A percentile compares a stretch with the other conserved stretches of the same genome.
Evolutionary conservation across 1,140 invertebrate species (phyloP).

Genomic region (Rhagoletis zephyria): DNA sequence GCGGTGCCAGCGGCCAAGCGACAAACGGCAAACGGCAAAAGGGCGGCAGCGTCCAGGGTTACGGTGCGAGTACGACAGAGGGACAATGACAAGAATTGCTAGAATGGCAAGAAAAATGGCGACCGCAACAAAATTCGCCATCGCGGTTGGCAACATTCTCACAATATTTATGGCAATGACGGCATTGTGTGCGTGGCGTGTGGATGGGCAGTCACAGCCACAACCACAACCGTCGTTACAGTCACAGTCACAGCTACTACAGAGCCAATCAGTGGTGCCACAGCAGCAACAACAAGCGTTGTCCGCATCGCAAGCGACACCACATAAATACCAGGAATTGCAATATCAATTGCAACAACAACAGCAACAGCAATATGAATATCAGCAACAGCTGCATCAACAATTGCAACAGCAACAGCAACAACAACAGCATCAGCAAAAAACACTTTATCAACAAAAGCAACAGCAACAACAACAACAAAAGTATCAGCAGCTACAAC

Average conservation of each 20-base stretch:
- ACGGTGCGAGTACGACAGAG: neutral
- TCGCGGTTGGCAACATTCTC: constrained; percentile 38
- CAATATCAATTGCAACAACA: constrained; percentile 53
- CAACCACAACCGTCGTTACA: neutral
- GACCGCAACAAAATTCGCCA: constrained; percentile 43
- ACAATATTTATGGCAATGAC: constrained; percentile 46
- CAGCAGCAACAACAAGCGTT: neutral
- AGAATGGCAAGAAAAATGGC: constrained; percentile 49
- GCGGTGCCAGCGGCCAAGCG: neutral
- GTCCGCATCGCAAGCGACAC: neutral
- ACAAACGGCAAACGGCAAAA: neutral
- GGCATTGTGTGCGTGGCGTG: neutral
- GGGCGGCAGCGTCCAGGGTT: neutral
- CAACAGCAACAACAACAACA: neutral
- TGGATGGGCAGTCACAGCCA: neutral
- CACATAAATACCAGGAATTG: constrained; percentile 43
- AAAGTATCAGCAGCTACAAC: constrained; percentile 10
- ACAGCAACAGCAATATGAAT: constrained; percentile 45
- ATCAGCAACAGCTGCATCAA: constrained; percentile 45
- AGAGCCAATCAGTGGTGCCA: neutral
- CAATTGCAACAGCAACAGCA: constrained; percentile 39
- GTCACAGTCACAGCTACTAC: neutral
- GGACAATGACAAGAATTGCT: constrained; percentile 26
- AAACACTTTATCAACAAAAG: constrained; percentile 7
- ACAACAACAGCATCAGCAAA: neutral